These are phyloP conservation scores for Nemoura dubitans DNA, from an alignment of 2,888 invertebrate species.

Conservation along the genomic window DNA sequence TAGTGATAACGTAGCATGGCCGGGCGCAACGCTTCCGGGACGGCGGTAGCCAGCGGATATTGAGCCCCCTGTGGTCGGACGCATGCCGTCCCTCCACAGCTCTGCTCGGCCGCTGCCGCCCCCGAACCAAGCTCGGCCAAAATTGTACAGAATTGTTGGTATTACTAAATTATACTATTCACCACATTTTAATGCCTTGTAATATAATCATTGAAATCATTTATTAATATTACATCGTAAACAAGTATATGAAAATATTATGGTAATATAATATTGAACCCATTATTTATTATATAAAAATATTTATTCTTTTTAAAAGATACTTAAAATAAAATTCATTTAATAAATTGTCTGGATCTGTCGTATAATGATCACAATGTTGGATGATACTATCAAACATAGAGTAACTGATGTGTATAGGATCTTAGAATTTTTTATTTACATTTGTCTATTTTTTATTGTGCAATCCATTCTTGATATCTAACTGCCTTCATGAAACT, in stretches of 20 bases:
- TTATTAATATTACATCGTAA: slow-evolving; percentile 34
- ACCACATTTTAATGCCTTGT: slow-evolving; percentile 47
- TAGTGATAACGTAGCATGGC: not conserved
- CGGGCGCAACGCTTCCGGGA: slow-evolving; percentile 19
- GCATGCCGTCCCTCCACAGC: slow-evolving; percentile 10
- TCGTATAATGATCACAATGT: slow-evolving; percentile 19
- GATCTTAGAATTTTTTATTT: not conserved
- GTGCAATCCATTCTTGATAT: slow-evolving; percentile 14
- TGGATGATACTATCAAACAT: slow-evolving; percentile 1
- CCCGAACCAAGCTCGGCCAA: not conserved
- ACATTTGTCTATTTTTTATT: slow-evolving; percentile 5
- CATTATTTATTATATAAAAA: slow-evolving; percentile 32
- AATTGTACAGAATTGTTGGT: slow-evolving; percentile 38
- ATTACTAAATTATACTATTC: slow-evolving; percentile 29
- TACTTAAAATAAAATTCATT: slow-evolving; percentile 27
- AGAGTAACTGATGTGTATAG: not conserved
- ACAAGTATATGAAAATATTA: slow-evolving; percentile 39
- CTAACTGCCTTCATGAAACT: slow-evolving; percentile 47
- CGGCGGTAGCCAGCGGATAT: slow-evolving; percentile 19
- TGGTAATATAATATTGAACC: slow-evolving; percentile 17
- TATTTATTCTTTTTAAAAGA: slow-evolving; percentile 16
- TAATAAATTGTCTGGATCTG: slow-evolving; percentile 22
- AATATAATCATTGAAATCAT: slow-evolving; percentile 30
- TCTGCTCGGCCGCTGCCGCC: not conserved
- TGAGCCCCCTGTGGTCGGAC: slow-evolving; percentile 36